Percentiles rank a stretch among this genome's conserved stretches.
Evolutionary conservation across 2,113 vertebrate species (phyloP).

Genomic region (Leucoraja erinaceus): DNA sequence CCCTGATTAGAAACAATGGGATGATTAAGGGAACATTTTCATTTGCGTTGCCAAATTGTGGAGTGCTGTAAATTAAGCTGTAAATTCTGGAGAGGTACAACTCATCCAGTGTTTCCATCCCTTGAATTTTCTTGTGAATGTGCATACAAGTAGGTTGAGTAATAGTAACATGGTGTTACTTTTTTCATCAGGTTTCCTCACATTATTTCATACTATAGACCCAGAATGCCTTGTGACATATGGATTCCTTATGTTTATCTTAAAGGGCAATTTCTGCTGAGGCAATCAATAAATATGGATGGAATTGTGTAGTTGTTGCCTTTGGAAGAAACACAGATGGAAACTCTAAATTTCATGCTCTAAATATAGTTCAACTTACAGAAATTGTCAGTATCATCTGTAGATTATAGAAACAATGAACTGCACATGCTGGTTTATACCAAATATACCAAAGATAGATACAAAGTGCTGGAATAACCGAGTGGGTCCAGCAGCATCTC

Average conservation of each 20-base stretch:
- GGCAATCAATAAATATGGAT: neutral
- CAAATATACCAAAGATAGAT: too few relatives aligned
- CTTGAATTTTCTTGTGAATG: neutral
- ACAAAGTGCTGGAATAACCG: too few relatives aligned
- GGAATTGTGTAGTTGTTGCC: neutral
- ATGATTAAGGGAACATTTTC: neutral
- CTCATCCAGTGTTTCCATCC: neutral
- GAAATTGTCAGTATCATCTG: neutral
- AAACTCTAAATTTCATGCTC: neutral
- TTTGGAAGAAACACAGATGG: neutral
- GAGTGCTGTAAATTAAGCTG: neutral
- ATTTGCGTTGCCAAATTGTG: neutral
- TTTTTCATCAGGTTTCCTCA: neutral
- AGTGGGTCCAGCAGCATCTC: too few relatives aligned
- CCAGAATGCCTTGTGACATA: neutral
- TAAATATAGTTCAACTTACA: neutral
- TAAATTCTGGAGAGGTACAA: neutral
- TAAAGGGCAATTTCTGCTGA: neutral
- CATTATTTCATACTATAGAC: neutral
- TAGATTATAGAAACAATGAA: neutral
- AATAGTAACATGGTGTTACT: neutral
- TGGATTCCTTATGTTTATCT: neutral
- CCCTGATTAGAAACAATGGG: neutral
- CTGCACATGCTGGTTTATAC: too few relatives aligned
- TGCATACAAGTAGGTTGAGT: neutral